These are phyloP conservation scores for Pelobates fuscus DNA, from an alignment of 2,113 vertebrate genomes.

Conservation along the genomic window DNA sequence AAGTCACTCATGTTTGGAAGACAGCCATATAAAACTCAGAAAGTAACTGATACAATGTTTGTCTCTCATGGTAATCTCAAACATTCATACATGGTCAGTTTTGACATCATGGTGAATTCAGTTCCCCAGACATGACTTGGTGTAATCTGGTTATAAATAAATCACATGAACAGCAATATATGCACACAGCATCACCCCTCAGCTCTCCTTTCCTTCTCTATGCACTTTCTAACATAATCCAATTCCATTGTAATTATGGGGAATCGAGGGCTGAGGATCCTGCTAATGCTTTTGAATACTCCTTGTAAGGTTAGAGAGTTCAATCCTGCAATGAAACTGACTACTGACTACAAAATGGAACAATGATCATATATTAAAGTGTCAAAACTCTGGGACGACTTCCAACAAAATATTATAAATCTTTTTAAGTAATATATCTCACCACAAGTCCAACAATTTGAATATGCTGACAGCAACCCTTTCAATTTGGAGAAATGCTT, in stretches of 20 bases:
- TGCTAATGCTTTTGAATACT: slow-evolving; percentile 1
- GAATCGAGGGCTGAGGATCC: not conserved
- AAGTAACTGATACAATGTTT: too few relatives aligned
- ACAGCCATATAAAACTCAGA: too few relatives aligned
- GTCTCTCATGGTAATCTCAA: too few relatives aligned
- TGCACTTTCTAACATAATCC: slow-evolving; percentile 28
- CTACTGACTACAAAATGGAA: not conserved
- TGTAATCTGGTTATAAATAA: not conserved
- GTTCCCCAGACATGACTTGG: too few relatives aligned
- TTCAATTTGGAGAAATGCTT: slow-evolving; percentile 6
- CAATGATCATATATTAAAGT: slow-evolving; percentile 5
- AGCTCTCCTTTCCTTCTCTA: slow-evolving; percentile 1
- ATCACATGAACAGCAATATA: slow-evolving; percentile 24
- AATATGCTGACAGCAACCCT: not conserved
- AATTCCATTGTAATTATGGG: slow-evolving; percentile 26
- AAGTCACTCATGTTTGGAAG: too few relatives aligned
- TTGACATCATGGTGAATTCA: too few relatives aligned
- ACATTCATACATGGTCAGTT: too few relatives aligned
- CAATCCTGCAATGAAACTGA: not conserved
- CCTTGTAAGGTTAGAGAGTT: slow-evolving; percentile 10
- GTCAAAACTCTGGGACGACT: slow-evolving; percentile 26
- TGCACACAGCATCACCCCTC: not conserved
- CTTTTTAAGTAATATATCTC: not conserved
- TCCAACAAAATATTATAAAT: slow-evolving; percentile 26
- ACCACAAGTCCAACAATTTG: slow-evolving; percentile 4